These are phyloP conservation scores for Mus caroli DNA, from an alignment of 2,797 vertebrate genomes.

Conservation along the genomic window DNA sequence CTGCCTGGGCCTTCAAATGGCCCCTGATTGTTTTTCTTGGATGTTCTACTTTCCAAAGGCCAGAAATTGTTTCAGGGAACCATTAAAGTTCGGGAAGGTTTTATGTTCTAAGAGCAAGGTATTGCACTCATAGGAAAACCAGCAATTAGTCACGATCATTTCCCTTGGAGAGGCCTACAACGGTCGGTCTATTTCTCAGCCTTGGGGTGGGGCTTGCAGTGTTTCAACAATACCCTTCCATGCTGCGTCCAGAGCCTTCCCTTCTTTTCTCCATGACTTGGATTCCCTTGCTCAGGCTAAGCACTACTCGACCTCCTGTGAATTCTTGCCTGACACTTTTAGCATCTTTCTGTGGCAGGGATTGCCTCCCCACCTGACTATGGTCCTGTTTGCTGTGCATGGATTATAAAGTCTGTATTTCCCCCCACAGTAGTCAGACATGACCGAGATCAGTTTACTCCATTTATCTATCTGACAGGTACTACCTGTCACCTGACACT, in stretches of 20 bases:
- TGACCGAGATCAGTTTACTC: neutral
- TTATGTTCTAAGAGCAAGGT: constrained; percentile 83
- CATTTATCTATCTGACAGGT: neutral
- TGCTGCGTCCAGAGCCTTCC: neutral
- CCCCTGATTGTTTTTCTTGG: constrained; percentile 86
- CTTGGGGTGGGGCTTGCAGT: neutral
- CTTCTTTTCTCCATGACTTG: neutral
- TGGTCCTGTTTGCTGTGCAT: neutral
- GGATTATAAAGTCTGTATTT: neutral
- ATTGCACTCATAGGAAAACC: constrained; percentile 76
- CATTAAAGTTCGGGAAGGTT: constrained; percentile 79
- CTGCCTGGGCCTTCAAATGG: constrained; percentile 83
- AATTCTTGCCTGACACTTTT: neutral
- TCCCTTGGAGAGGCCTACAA: constrained; percentile 33
- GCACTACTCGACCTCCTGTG: accelerated
- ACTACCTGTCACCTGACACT: neutral
- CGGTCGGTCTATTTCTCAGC: constrained; percentile 60
- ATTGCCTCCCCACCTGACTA: neutral
- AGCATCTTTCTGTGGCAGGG: neutral
- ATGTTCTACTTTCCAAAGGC: constrained; percentile 83
- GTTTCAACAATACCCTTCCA: neutral
- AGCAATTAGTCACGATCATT: constrained; percentile 60
- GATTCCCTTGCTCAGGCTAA: neutral
- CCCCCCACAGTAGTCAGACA: neutral
- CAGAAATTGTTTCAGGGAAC: constrained; percentile 80